Evolutionary conservation across 2,888 invertebrate species (phyloP), one percentile per base, ranked within the genome.

Genomic region (Brachycybe producta): DNA sequence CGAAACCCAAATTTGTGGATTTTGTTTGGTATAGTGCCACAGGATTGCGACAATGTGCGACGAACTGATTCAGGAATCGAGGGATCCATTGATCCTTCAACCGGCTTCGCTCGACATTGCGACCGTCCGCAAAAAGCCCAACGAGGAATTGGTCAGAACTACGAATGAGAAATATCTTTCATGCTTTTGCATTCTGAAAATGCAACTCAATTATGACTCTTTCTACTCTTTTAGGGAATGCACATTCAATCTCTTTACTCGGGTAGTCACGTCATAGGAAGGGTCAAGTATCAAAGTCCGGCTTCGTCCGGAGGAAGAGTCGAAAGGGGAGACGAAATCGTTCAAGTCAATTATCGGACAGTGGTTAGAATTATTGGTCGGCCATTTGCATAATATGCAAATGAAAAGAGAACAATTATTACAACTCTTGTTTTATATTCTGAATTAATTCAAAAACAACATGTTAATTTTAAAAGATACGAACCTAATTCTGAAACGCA

Each of bases 251-350:
- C 90, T 8, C 84, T 84, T 36, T 85, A 82, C 68, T 83, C 79
- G 56, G 76, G 77, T 5, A 68, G 73, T 5, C 76, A 76, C 64
- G 84, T 87, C 64, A 83, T 97, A 52, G 84, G 84, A 17, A 84
- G 85, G 64, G 83, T 94, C 48, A 86, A 88, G 65, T 82, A 83
- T 67, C 83, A 88, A 61, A 88, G 90, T 44, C 88, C 91, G 2
- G 91, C 94, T 35, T 90, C 92, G 70, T 79, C 84, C 30, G 85
- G 86, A 59, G 85, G 85, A 2, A 87, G 86, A 70, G 82, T 97
- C 62, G 91, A 91, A 68, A 83, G 84, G 60, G 95, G 94, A 0
- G 95, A 97, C 70, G 95, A 97, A 73, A 86, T 97, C 59, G 83
- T 95, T 36, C 88, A 91, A 74, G 86, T 86, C 58, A 75, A 75